These are phyloP conservation scores for Ibycter americanus DNA, from an alignment of 2,797 vertebrate species.

Conservation along the genomic window DNA sequence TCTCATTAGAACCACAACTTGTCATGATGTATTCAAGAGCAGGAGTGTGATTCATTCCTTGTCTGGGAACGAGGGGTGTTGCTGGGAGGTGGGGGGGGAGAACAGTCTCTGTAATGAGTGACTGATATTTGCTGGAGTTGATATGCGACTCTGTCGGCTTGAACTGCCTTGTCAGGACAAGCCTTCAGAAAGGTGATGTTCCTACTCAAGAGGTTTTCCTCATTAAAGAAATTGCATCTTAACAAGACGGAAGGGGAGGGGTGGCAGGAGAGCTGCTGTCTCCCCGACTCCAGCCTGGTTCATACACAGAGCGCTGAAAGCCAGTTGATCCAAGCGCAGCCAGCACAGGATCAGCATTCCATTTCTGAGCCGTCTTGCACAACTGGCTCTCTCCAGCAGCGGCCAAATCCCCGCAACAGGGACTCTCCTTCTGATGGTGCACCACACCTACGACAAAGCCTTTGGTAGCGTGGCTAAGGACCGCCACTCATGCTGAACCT, in stretches of 20 bases:
- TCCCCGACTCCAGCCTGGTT: constrained; percentile 2
- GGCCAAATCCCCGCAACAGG: not conserved
- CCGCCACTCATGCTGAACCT: not conserved
- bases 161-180: constrained; percentile 81
- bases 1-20: constrained; percentile 82
- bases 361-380: not conserved
- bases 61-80: constrained; percentile 57
- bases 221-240: constrained; percentile 75
- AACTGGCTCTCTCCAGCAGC: not conserved
- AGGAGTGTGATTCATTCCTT: constrained; percentile 77
- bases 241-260: constrained; percentile 64
- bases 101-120: constrained; percentile 79
- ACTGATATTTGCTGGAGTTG: constrained; percentile 81
- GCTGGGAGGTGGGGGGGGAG: constrained; percentile 57
- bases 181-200: constrained; percentile 76
- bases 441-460: not conserved
- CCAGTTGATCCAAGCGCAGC: not conserved
- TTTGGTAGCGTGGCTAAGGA: not conserved
- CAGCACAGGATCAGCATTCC: not conserved
- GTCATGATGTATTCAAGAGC: constrained; percentile 81
- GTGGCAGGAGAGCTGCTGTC: constrained; percentile 48
- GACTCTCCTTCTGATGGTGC: not conserved
- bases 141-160: constrained; percentile 76
- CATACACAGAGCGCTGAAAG: not conserved
- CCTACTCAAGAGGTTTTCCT: constrained; percentile 72